Base-by-base conservation (phyloP, 35 echinoderm and acorn worm species). In the Heliocidaris erythrogramma region DNA sequence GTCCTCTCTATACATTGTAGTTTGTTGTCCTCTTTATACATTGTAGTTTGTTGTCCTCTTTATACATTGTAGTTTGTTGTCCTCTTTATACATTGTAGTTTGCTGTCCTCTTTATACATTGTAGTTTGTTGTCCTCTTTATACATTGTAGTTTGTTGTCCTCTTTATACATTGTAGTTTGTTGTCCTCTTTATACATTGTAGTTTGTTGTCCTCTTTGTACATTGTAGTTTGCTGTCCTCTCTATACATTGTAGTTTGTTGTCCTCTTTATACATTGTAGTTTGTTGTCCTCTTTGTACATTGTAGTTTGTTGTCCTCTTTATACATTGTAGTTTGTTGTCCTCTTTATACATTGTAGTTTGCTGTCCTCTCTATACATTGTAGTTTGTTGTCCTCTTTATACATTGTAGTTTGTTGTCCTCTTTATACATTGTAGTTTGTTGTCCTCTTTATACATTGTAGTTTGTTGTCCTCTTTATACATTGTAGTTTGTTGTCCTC, bases 41-140 rank as follows among this genome's bases (percentile, higher is more conserved):
- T n/a, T n/a, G n/a, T 42, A 42, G 35, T 42, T 42, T 42, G 35
- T 3, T 42, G 35, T 42, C 35, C 8, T 78, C 65, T 24, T 78
- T 78, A 78, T n/a, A 94, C 92, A 32, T 24, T 52, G n/a, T 86
- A 27, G 30, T 47, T 21, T 30, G 94, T 94, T 24, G 24, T 91
- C 85, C n/a, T n/a, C n/a, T n/a, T n/a, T n/a, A n/a, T n/a, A n/a
- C n/a, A n/a, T n/a, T n/a, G n/a, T 42, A 42, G 35, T 42, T 42
- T 42, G 35, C 35, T 42, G 35, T 42, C 35, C 8, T 78, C 65
- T 24, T 78, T 78, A 78, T n/a, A 94, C 92, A 32, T 24, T 52
- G n/a, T 86, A 27, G 30, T 47, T 21, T 30, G 94, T 94, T 24
- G 24, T 91, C 85, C n/a, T n/a, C n/a, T n/a, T n/a, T n/a, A n/a